A percentile compares a stretch with the other conserved stretches of the same genome.
Conservation (phyloP, 1,140 invertebrate species). For the Matsumurasca onukii region DNA sequence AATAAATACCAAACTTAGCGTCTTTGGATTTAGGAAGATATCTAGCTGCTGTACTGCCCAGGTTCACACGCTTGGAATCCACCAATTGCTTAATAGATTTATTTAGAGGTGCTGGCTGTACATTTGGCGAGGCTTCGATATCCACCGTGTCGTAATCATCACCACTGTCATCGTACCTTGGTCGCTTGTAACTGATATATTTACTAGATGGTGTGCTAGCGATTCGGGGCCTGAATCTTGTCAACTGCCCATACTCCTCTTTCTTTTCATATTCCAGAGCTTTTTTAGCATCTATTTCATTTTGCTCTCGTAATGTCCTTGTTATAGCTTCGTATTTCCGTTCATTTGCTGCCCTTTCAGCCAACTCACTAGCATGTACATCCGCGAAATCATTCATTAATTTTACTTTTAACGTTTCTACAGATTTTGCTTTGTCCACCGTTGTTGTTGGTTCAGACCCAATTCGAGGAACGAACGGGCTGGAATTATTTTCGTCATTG, state of each 20-base stretch:
- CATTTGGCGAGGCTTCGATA: no score
- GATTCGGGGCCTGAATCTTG: no score
- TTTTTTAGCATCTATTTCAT: neutral
- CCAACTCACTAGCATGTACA: neutral
- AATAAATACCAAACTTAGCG: neutral
- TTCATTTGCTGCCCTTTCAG: neutral
- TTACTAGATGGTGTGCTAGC: no score
- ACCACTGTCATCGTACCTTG: no score
- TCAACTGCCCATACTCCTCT: no score
- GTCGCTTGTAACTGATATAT: no score
- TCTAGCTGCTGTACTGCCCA: neutral
- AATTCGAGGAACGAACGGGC: neutral
- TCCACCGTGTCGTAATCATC: no score
- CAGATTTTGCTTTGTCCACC: neutral
- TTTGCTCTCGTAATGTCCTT: neutral
- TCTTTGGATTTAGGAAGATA: neutral
- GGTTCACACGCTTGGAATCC: neutral
- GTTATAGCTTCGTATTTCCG: conserved; percentile 9
- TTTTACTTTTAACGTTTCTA: conserved; percentile 4
- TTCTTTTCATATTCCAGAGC: no score
- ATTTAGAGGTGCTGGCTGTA: no score
- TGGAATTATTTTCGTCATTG: neutral
- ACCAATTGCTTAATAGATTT: neutral
- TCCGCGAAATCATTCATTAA: conserved; percentile 11
- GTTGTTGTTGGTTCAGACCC: neutral